Conservation (phyloP, 2,888 invertebrate genomes). For the Amiota minor region DNA sequence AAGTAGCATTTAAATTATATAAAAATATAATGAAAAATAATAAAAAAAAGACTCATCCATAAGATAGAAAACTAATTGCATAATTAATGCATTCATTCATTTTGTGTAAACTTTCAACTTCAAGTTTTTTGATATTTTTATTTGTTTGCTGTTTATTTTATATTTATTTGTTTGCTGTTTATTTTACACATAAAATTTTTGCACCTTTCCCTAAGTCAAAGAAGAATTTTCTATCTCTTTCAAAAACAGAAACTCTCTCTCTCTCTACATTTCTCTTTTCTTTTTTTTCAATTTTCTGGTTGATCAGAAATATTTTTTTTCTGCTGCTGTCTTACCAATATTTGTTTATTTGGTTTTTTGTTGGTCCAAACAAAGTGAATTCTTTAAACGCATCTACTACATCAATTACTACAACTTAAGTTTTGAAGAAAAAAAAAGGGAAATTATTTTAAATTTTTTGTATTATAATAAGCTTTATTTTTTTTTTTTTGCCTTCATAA, state of each 20-base stretch:
- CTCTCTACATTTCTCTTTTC: constrained; percentile 31
- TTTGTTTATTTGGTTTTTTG: constrained; percentile 42
- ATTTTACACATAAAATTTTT: constrained; percentile 51
- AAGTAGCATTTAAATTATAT: too few species aligned
- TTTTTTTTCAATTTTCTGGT: constrained; percentile 49
- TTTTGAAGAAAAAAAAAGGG: constrained; percentile 61
- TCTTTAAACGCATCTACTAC: too few species aligned
- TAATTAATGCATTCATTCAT: constrained; percentile 57
- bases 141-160: constrained; percentile 32
- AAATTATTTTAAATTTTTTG: constrained; percentile 46
- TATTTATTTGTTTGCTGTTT: constrained; percentile 41
- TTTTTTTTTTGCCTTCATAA: not conserved
- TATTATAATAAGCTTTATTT: not conserved
- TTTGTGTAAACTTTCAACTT: constrained; percentile 65
- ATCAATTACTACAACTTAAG: constrained; percentile 32
- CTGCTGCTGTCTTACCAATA: constrained; percentile 21
- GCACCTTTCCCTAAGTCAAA: constrained; percentile 54
- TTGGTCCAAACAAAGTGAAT: not conserved
- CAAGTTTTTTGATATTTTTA: constrained; percentile 40
- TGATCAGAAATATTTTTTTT: not conserved
- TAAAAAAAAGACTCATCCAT: not conserved
- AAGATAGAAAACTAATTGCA: constrained; percentile 54
- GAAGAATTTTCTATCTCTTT: constrained; percentile 50
- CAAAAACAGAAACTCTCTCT: not conserved
- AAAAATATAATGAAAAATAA: too few species aligned